phyloP scores from a whole-genome alignment of 2,888 invertebrate species.

The Drosophila neotestacea region DNA sequence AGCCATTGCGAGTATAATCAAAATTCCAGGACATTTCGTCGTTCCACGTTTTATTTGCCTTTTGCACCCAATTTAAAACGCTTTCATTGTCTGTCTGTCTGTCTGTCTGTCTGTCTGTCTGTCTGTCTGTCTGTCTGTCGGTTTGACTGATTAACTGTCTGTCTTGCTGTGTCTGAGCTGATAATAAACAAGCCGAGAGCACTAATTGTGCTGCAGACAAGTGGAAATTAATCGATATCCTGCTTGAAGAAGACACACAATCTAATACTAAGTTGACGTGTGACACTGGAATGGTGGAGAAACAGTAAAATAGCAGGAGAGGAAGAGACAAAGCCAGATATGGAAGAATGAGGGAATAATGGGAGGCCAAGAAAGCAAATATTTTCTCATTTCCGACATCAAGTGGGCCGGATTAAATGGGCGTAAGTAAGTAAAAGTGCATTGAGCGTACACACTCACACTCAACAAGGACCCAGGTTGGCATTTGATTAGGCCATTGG shows the following conservation, averaged over 20 bases:
- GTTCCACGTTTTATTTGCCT: constrained; percentile 46
- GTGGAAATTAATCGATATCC: constrained; percentile 80
- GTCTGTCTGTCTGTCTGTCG: constrained; percentile 9
- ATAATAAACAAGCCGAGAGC: constrained; percentile 69
- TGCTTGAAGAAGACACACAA: constrained; percentile 58
- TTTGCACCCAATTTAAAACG: constrained; percentile 54
- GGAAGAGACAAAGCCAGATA: neutral
- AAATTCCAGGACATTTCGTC: constrained; percentile 50
- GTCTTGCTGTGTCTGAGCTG: constrained; percentile 31
- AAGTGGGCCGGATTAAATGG: constrained; percentile 55
- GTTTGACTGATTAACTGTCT: constrained; percentile 1
- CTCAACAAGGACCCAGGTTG: constrained; percentile 20
- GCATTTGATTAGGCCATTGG: constrained; percentile 55
- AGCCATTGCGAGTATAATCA: constrained; percentile 9
- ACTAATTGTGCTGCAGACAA: constrained; percentile 76
- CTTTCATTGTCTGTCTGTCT: constrained; percentile 29
- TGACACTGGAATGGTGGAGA: constrained; percentile 22
- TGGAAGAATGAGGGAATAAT: neutral
- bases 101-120: constrained; percentile 1
- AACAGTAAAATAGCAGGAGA: neutral
- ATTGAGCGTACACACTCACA: constrained; percentile 32
- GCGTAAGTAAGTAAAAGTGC: constrained; percentile 46
- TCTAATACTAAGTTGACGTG: constrained; percentile 44
- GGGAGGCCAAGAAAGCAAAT: constrained; percentile 48
- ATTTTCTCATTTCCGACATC: constrained; percentile 72